Base-by-base conservation (phyloP, 2,113 vertebrate genomes). In the Gymnogyps californianus region DNA sequence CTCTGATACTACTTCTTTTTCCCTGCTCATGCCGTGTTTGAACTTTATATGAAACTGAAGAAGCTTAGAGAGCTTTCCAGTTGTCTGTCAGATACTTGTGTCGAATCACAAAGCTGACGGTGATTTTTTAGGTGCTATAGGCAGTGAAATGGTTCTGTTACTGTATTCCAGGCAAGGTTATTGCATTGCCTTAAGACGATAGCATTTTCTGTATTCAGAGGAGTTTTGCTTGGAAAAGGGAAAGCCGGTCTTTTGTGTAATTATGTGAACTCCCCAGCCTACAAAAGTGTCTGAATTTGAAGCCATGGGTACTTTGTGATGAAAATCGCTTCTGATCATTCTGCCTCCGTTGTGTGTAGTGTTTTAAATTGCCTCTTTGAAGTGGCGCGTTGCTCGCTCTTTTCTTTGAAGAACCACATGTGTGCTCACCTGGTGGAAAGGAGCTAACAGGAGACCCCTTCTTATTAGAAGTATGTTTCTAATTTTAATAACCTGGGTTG, bases 161-260 rank as follows among this genome's bases (percentile, higher is more conserved):
- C 54, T 38, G 9, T 20, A 1, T 74, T 49, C 18, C 22, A 42
- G 46, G 38, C 26, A 42, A 61, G 32, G 52, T 22, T 59, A 2
- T n/a, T 51, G n/a, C n/a, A 0, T 38, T 36, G 29, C n/a, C 47
- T 14, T 44, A 8, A 38, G 49, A 21, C 1, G 2, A 16, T 1
- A 21, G 7, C 26, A 8, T 57, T 74, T 83, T 34, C 59, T 52
- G 6, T 36, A 3, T 61, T 52, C 47, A 13, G 28, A 55, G 44
- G 42, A 32, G 18, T 44, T 92, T 16, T n/a, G 5, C 70, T 61
- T 38, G 22, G 38, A 24, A 84, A 25, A 89, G 25, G 42, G 15
- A 19, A 71, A 80, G 12, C 29, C 38, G 8, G 8, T 9, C 26
- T 34, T 72, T 42, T 31, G 36, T 67, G 18, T 32, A 46, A 40